Conservation (phyloP, 2,113 vertebrate genomes). For the Malurus melanocephalus region DNA sequence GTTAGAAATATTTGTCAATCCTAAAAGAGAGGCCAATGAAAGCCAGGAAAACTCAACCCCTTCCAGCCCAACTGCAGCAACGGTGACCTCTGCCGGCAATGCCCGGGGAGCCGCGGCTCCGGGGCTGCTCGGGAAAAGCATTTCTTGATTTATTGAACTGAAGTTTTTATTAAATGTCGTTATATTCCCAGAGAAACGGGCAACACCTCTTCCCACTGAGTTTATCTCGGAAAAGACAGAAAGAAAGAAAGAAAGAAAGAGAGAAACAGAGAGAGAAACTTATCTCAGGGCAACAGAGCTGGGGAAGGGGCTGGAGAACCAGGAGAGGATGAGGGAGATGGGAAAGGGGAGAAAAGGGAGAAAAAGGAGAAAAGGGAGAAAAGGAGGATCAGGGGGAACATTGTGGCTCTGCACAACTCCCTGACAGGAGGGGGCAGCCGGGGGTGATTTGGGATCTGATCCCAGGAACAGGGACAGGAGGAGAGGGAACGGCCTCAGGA, state of each 20-base stretch:
- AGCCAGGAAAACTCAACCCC: background rate
- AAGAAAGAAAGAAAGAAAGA: background rate
- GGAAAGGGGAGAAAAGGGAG: background rate
- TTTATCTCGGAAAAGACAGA: background rate
- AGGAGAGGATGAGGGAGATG: background rate
- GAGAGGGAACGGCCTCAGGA: background rate
- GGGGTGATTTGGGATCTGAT: rapidly evolving
- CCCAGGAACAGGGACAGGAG: background rate
- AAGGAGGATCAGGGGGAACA: background rate
- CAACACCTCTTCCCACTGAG: background rate
- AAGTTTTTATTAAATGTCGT: background rate
- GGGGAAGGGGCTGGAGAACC: background rate
- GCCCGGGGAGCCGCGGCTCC: background rate
- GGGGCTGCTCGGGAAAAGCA: background rate
- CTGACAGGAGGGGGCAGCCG: background rate
- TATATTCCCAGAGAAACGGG: background rate
- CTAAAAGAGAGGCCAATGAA: background rate
- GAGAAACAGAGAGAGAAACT: background rate
- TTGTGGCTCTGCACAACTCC: background rate
- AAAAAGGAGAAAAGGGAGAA: background rate
- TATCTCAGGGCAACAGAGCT: background rate
- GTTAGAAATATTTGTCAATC: background rate
- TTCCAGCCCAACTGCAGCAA: background rate
- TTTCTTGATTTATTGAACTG: background rate
- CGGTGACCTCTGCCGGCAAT: slow-evolving; percentile 56